Base-by-base conservation (phyloP, 2,113 vertebrate species). In the Pseudorasbora parva region DNA sequence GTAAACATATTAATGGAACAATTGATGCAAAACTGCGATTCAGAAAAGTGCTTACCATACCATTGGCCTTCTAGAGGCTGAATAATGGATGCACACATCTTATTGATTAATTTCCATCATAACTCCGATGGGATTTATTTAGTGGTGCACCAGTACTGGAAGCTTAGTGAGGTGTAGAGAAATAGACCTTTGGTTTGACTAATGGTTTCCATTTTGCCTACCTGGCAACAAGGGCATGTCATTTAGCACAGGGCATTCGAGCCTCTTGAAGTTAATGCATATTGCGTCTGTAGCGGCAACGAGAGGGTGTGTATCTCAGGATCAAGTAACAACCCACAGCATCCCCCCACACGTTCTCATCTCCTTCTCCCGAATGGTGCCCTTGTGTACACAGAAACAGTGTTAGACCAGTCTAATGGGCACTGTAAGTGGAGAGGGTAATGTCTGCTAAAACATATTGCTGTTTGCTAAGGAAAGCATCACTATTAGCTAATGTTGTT, bases 251-350 rank as follows among this genome's bases (percentile, higher is more conserved):
- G 56, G 56, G 14, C 74, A 64, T 60, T 25, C 47, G 47, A 82
- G 64, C 74, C 66, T 79, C 45, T 74, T 86, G 64, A 86, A 86
- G 68, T 72, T 80, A 60, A 83, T 79, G 81, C 81, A 86, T 49
- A 33, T 76, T 82, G 82, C 25, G 49, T 80, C 33, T 80, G 81
- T 59, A 75, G 60, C 47, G 51, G 49, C 37, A 49, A 51, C 12
- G 21, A 81, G 76, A 81, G 23, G 78, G 51, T 69, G 68, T 57
- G 45, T 27, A 83, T 47, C 79, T 8, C 56, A 64, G 78, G 85
- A 81, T 84, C 82, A 77, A 30, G 51, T 83, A 81, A 68, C 85
- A 64, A 2, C 41, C 47, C 68, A 66, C 51, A 57, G 47, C 45
- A 15, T 25, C 69, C 45, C 14, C 54, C 33, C 43, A 37, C 25